These are phyloP conservation scores for Venturia canescens DNA, from an alignment of 1,140 invertebrate genomes.

Conservation along the genomic window DNA sequence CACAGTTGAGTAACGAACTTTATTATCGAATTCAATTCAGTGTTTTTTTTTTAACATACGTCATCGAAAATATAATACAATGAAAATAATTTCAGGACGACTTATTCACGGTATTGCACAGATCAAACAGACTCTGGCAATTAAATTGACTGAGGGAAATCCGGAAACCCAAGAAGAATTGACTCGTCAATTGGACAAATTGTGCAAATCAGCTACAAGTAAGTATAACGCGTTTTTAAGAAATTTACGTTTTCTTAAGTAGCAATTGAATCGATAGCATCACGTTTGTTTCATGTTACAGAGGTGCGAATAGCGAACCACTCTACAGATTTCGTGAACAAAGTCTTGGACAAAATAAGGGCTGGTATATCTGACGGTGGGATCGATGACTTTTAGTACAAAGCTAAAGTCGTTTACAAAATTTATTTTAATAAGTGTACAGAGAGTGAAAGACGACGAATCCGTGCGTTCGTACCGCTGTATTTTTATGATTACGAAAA, in stretches of 20 bases:
- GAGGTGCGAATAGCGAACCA: constrained; percentile 87
- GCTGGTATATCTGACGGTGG: constrained; percentile 82
- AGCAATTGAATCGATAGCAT: too few species aligned
- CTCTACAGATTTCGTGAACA: constrained; percentile 92
- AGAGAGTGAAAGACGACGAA: constrained; percentile 48
- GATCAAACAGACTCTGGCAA: constrained; percentile 80
- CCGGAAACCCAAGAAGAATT: constrained; percentile 80
- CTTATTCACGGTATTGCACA: constrained; percentile 83
- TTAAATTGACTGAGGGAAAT: constrained; percentile 79
- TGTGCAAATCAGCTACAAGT: constrained; percentile 82
- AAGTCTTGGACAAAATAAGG: constrained; percentile 87
- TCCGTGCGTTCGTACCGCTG: constrained; percentile 36
- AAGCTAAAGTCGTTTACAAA: constrained; percentile 39
- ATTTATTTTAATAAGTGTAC: constrained; percentile 45
- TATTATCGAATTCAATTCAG: background rate
- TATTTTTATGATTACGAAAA: constrained; percentile 49
- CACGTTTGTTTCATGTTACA: constrained; percentile 73
- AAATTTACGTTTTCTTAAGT: constrained; percentile 7
- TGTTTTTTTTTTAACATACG: constrained; percentile 32
- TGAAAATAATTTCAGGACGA: constrained; percentile 78
- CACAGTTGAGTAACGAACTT: constrained; percentile 83
- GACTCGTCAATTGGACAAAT: constrained; percentile 82
- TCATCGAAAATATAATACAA: constrained; percentile 37
- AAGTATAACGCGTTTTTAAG: constrained; percentile 68
- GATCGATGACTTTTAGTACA: constrained; percentile 80